These are phyloP conservation scores for Morelia viridis DNA, from an alignment of 2,797 vertebrate genomes.

Conservation along the genomic window DNA sequence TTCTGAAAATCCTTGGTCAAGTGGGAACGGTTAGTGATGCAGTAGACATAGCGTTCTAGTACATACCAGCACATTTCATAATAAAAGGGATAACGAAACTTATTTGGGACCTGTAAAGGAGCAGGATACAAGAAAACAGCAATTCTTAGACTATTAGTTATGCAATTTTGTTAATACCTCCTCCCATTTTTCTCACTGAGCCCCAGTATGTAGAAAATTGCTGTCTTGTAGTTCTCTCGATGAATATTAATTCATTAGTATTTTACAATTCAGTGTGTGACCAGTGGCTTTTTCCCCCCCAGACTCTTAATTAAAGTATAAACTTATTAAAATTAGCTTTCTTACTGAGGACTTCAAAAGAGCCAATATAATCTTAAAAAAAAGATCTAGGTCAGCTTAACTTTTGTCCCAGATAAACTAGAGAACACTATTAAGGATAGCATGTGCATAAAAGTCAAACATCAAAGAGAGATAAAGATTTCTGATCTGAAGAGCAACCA, in stretches of 20 bases:
- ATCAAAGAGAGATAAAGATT: background rate
- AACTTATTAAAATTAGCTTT: background rate
- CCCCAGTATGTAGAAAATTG: background rate
- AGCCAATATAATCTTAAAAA: background rate
- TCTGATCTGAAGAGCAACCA: background rate
- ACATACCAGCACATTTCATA: constrained; percentile 99
- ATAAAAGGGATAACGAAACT: constrained; percentile 98
- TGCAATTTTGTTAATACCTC: background rate
- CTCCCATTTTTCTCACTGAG: background rate
- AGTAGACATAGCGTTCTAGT: constrained; percentile 94
- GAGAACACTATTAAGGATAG: background rate
- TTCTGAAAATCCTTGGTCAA: constrained; percentile 96
- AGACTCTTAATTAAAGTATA: background rate
- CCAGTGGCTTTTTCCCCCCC: background rate
- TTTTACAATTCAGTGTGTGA: constrained; percentile 11
- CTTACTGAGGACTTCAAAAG: background rate
- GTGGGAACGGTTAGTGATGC: constrained; percentile 89
- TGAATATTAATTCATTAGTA: background rate
- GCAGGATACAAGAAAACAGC: background rate
- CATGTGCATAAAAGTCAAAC: background rate
- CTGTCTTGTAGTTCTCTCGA: background rate
- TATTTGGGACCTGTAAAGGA: constrained; percentile 86
- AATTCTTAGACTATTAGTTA: constrained; percentile 10
- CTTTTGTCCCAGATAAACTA: background rate
- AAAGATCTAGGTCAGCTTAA: background rate